Percentiles rank a stretch among this genome's conserved stretches.
phyloP scores from a whole-genome alignment of 2,888 invertebrate genomes.

The Acholoe squamosa region DNA sequence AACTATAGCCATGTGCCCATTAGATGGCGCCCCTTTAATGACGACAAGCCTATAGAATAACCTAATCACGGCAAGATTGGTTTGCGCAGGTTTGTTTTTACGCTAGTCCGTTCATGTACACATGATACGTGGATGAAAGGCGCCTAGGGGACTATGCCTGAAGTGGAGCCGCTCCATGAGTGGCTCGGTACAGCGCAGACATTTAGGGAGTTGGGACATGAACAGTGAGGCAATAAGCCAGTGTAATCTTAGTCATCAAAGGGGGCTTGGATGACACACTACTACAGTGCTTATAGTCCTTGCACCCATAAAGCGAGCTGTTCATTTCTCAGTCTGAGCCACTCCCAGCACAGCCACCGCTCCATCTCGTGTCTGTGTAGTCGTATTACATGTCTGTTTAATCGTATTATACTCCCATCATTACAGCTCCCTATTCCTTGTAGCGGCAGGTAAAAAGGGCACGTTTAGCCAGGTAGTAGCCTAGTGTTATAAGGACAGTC shows the following conservation, averaged over 20 bases:
- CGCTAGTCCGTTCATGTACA: conserved; percentile 4
- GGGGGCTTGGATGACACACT: conserved; percentile 14
- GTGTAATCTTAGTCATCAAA: conserved; percentile 21
- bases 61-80: conserved; percentile 12
- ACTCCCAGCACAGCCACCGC: not conserved
- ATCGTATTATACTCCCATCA: conserved; percentile 17
- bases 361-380: not conserved
- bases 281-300: not conserved
- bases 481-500: too few relatives aligned
- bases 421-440: not conserved
- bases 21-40: not conserved
- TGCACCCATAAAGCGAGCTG: conserved; percentile 9
- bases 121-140: not conserved
- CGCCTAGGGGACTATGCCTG: not conserved
- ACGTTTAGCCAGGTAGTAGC: not conserved
- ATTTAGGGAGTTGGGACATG: not conserved
- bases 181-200: not conserved
- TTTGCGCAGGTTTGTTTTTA: conserved; percentile 20
- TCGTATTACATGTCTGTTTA: conserved; percentile 27
- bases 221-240: conserved; percentile 21
- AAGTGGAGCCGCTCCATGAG: not conserved
- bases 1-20: not conserved
- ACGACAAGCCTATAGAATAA: conserved; percentile 27
- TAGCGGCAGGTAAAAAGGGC: not conserved
- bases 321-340: not conserved